phyloP scores from a whole-genome alignment of 2,888 invertebrate genomes.

The Nowickia ferox region DNA sequence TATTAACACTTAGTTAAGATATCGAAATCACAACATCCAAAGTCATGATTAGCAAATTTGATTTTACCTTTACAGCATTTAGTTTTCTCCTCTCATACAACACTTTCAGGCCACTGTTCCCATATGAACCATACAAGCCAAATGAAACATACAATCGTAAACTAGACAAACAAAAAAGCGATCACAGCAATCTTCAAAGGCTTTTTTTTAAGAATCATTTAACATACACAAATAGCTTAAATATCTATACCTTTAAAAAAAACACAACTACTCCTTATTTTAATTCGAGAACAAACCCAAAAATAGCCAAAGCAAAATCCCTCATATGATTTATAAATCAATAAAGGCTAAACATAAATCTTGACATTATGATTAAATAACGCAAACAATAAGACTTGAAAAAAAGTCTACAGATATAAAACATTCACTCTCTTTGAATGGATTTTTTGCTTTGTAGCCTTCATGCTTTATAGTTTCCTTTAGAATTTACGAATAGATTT shows the following conservation, averaged over 20 bases:
- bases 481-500: conserved; percentile 54
- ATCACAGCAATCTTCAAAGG: conserved; percentile 45
- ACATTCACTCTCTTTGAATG: background rate
- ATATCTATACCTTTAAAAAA: background rate
- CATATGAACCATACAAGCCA: conserved; percentile 24
- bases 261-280: conserved; percentile 17
- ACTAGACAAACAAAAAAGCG: conserved; percentile 49
- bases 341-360: conserved; percentile 72
- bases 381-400: conserved; percentile 44
- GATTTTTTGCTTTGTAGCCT: background rate
- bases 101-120: conserved; percentile 39
- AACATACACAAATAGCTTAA: background rate
- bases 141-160: too few relatives aligned
- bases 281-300: conserved; percentile 41
- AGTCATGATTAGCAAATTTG: too few relatives aligned
- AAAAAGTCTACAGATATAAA: background rate
- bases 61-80: too few relatives aligned
- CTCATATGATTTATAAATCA: conserved; percentile 70
- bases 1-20: too few relatives aligned
- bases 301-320: conserved; percentile 35
- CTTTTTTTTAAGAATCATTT: conserved; percentile 29
- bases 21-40: too few relatives aligned
- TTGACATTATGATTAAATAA: conserved; percentile 72
- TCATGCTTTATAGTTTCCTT: conserved; percentile 26
- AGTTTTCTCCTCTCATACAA: background rate